These are phyloP conservation scores for Orussus abietinus DNA, from an alignment of 1,140 invertebrate genomes.

Conservation along the genomic window DNA sequence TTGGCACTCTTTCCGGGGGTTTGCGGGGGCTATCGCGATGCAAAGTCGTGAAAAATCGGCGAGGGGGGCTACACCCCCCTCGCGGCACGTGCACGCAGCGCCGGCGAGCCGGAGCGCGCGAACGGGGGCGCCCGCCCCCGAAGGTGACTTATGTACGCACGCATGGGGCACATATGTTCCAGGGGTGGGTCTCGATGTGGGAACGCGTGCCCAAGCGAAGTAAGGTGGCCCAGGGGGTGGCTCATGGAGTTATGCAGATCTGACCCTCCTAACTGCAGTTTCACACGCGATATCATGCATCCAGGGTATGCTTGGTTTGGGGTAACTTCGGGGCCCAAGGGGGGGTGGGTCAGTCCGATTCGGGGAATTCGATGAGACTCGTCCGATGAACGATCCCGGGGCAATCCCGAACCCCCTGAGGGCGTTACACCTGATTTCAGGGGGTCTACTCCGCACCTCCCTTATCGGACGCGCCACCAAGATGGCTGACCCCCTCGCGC, in stretches of 20 bases:
- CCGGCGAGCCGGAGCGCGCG: slow-evolving; percentile 1
- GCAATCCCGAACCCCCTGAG: no score
- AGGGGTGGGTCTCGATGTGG: slow-evolving; percentile 25
- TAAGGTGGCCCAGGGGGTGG: slow-evolving; percentile 27
- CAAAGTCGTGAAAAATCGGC: no score
- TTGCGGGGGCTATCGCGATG: no score
- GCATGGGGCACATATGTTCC: not conserved
- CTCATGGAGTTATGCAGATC: slow-evolving; percentile 44
- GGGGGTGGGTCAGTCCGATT: not conserved
- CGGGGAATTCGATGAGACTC: no score
- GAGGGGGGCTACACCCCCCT: no score
- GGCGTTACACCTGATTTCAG: no score
- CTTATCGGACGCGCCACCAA: no score
- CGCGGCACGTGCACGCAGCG: no score
- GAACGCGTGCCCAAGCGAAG: slow-evolving; percentile 17
- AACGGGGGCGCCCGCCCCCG: not conserved
- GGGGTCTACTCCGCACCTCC: no score
- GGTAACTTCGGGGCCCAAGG: slow-evolving; percentile 22
- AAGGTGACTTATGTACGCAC: slow-evolving; percentile 2
- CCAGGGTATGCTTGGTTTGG: slow-evolving; percentile 38
- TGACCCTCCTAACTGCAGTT: slow-evolving; percentile 36
- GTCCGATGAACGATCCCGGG: no score
- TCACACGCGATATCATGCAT: slow-evolving; percentile 44
- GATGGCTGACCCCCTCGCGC: no score
- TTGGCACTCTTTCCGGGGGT: no score